Conservation (phyloP, 2,797 vertebrate genomes). For the Gallinago stenura region DNA sequence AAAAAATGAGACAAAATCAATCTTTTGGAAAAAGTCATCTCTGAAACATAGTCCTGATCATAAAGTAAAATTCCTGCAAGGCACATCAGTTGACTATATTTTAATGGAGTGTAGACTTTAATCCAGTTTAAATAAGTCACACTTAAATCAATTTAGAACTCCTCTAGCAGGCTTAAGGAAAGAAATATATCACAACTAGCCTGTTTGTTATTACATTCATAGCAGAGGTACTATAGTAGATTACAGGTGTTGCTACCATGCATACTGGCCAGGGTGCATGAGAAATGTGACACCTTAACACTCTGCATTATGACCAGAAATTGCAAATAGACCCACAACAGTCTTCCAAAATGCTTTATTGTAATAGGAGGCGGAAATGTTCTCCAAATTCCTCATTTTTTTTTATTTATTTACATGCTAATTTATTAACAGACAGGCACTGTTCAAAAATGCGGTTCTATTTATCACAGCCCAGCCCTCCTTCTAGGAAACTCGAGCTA, state of each 20-base stretch:
- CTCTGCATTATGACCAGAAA: not conserved
- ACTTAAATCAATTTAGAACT: slow-evolving; percentile 44
- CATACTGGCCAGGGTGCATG: not conserved
- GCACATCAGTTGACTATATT: slow-evolving; percentile 34
- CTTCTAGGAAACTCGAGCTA: not conserved
- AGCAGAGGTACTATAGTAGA: not conserved
- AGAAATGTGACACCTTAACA: not conserved
- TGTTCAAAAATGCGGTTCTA: not conserved
- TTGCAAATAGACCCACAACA: not conserved
- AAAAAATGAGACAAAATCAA: slow-evolving; percentile 44
- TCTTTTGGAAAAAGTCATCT: not conserved
- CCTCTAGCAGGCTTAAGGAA: not conserved
- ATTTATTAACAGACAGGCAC: not conserved
- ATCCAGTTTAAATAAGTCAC: slow-evolving; percentile 48
- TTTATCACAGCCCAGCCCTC: not conserved
- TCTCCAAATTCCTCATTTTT: not conserved
- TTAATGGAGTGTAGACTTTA: slow-evolving; percentile 56
- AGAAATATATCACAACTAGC: not conserved
- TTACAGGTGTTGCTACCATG: not conserved
- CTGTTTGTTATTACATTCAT: not conserved
- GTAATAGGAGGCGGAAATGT: not conserved
- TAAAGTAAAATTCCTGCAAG: slow-evolving; percentile 62
- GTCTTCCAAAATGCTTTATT: not conserved
- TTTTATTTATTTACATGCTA: not conserved
- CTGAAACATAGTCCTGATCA: slow-evolving; percentile 40